phyloP scores from a whole-genome alignment of 2,113 vertebrate genomes.

The Ochotona curzoniae region DNA sequence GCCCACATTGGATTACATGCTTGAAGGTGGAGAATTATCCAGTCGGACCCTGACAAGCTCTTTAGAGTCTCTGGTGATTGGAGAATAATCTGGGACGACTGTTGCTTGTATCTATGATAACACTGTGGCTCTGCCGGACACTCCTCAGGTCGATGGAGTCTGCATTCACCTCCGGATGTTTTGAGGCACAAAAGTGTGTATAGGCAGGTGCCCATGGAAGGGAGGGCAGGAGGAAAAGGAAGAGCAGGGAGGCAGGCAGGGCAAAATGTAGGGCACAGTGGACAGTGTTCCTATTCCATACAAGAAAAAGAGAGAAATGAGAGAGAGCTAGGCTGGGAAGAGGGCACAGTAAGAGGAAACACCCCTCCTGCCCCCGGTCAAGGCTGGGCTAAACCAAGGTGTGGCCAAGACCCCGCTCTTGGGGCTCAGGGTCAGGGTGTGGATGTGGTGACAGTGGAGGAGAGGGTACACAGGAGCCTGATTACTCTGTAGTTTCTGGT shows the following conservation, averaged over 20 bases:
- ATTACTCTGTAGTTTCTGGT: background rate
- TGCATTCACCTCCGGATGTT: background rate
- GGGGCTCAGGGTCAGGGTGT: no score
- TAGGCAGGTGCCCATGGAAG: no score
- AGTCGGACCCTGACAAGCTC: background rate
- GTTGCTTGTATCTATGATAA: background rate
- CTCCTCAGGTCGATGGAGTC: background rate
- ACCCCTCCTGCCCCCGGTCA: background rate
- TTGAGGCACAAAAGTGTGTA: background rate
- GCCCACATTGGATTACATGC: no score
- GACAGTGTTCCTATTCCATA: background rate
- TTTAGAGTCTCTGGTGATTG: background rate
- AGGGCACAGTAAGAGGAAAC: background rate
- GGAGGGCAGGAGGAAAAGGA: no score
- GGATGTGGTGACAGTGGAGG: no score
- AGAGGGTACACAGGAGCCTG: background rate
- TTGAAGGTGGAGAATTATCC: no score
- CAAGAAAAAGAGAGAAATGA: background rate
- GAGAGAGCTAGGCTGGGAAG: background rate
- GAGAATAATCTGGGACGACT: background rate
- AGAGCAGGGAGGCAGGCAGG: background rate
- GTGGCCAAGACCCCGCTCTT: background rate
- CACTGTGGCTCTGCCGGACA: background rate
- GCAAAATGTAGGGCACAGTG: background rate
- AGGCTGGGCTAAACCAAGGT: fast-evolving